Evolutionary conservation across 1,140 invertebrate species (phyloP), one percentile per base, ranked within the genome.

Genomic region (Megathymus violae): DNA sequence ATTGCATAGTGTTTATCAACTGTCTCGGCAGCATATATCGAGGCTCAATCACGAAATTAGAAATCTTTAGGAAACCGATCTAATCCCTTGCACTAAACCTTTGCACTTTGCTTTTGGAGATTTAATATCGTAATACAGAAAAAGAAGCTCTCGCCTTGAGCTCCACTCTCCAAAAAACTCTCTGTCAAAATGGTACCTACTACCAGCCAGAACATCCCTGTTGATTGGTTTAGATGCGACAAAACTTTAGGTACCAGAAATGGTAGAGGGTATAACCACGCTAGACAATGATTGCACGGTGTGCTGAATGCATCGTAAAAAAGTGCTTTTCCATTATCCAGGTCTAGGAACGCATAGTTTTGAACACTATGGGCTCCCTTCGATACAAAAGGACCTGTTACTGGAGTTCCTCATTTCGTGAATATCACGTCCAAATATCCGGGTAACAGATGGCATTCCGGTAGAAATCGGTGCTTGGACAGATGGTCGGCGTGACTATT

Each of bases 231-330:
- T 17, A 83, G 74, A 44, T 85, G 80, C 0, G 40, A 36, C 0
- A 87, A 56, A 0, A 83, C 66, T 56, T 65, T 67, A 2, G 79
- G 80, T 6, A 87, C 75, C 5, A 85, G 62, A 51, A 44, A 76
- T n/a, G 80, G 82, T 4, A 76, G 82, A 0, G 80, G 80, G 15
- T 85, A 87, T 5, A 84, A 46, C 76, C 79, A 88, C 3, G 69
- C 79, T 44, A 84, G 70, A 4, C 14, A 54, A 62, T 62, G 84
- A 5, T 71, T 48, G 78, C 85, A 88, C 1, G 16, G 44, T 11
- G 40, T 62, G 51, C 72, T 74, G 71, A 85, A 85, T 1, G 82
- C 81, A 50, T 83, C 72, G 64, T 75, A 70, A 44, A 75, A 74
- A 16, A 59, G 34, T 0, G 78, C 76, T 44, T 62, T 17, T 0